Evolutionary conservation across 2,113 vertebrate genomes (phyloP).

Genomic region (Alaudala cheleensis): DNA sequence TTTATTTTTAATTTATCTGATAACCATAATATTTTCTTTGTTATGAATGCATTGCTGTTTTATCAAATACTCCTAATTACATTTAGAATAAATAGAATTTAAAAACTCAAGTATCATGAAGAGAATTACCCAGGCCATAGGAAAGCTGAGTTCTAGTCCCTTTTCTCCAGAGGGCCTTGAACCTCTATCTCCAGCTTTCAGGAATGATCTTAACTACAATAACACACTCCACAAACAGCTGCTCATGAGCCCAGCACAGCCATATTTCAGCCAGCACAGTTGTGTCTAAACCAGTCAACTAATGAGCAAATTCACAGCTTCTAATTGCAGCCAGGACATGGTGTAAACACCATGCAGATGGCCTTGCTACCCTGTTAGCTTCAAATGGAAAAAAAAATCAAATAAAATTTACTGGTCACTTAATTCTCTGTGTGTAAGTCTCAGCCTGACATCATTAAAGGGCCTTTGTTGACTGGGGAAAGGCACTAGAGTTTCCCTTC

Average conservation of each 20-base stretch:
- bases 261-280: neutral
- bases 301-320: slow-evolving; percentile 41
- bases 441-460: neutral
- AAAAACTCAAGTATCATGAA: neutral
- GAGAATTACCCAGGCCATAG: neutral
- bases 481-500: neutral
- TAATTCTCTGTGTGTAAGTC: neutral
- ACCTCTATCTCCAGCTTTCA: neutral
- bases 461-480: neutral
- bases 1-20: neutral
- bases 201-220: neutral
- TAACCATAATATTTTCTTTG: neutral
- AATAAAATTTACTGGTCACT: neutral
- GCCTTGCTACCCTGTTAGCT: neutral
- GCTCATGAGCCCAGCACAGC: neutral
- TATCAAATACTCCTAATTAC: neutral
- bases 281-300: neutral
- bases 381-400: neutral
- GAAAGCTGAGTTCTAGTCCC: neutral
- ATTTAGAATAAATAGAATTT: neutral
- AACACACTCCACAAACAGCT: neutral
- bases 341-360: slow-evolving; percentile 51
- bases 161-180: neutral
- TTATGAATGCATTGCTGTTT: neutral
- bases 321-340: slow-evolving; percentile 25